These are phyloP conservation scores for Papilio polyxenes DNA, from an alignment of 1,140 invertebrate species.

Conservation along the genomic window DNA sequence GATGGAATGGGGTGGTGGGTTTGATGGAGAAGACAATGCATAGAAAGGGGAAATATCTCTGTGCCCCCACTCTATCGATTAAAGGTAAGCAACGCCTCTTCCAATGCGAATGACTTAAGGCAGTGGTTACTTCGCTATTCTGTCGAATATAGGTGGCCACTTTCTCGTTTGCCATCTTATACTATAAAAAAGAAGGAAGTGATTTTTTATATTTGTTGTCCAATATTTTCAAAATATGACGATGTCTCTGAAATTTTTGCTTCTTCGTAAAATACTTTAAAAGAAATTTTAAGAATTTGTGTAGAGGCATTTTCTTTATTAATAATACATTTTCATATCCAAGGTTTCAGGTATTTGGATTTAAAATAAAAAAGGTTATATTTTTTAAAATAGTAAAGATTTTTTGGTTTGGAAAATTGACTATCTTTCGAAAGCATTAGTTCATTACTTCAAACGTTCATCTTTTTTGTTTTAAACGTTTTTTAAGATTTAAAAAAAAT, in stretches of 20 bases:
- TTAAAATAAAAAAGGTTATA: neutral
- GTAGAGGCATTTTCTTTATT: neutral
- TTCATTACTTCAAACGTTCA: neutral
- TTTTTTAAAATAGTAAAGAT: neutral
- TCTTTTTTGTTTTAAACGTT: neutral
- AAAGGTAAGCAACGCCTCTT: too few relatives aligned
- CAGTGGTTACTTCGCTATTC: too few relatives aligned
- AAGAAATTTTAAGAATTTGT: slow-evolving; percentile 9
- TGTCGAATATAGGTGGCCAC: too few relatives aligned
- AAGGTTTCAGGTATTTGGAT: neutral
- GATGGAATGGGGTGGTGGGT: too few relatives aligned
- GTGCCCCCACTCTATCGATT: too few relatives aligned
- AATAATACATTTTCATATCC: neutral
- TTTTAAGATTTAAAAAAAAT: too few relatives aligned
- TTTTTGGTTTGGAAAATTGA: neutral
- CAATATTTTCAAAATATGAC: neutral
- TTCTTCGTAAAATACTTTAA: neutral
- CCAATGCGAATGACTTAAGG: too few relatives aligned
- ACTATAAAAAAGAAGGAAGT: neutral
- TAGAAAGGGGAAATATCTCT: too few relatives aligned
- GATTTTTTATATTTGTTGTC: neutral
- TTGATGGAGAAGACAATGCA: too few relatives aligned
- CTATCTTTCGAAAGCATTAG: neutral
- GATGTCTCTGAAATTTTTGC: neutral
- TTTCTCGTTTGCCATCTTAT: too few relatives aligned